Conservation (phyloP, 2,113 vertebrate species). For the Theristicus caerulescens region DNA sequence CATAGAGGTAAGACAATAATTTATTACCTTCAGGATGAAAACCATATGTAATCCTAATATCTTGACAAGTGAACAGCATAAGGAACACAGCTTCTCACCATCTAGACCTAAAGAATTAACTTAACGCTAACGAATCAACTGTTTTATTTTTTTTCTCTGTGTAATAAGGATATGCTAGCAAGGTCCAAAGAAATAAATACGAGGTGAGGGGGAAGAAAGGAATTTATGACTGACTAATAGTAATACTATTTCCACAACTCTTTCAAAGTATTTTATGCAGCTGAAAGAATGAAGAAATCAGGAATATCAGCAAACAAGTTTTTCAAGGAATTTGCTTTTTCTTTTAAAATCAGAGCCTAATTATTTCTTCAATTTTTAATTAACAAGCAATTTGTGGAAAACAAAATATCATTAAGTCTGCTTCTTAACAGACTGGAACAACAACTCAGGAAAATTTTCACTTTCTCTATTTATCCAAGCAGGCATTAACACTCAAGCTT, state of each 20-base stretch:
- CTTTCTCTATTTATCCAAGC: slow-evolving; percentile 16
- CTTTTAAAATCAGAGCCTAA: background rate
- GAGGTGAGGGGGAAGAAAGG: background rate
- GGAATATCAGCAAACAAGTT: background rate
- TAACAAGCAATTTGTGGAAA: background rate
- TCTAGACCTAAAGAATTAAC: background rate
- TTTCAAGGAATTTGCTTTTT: background rate
- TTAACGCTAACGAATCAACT: background rate
- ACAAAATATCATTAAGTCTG: background rate
- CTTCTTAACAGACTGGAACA: background rate
- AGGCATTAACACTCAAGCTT: slow-evolving; percentile 36
- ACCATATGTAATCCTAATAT: background rate
- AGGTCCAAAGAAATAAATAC: background rate
- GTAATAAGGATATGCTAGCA: background rate
- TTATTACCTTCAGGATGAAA: background rate
- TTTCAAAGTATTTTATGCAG: background rate
- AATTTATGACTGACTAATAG: background rate
- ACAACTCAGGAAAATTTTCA: background rate
- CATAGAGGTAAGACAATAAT: background rate
- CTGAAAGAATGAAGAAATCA: background rate
- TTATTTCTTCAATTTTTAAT: background rate
- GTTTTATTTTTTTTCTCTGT: background rate
- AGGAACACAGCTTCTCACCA: background rate
- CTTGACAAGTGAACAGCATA: background rate
- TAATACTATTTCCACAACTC: background rate